Evolutionary conservation across 2,888 invertebrate species (phyloP).

Genomic region (Hartigia nigra): DNA sequence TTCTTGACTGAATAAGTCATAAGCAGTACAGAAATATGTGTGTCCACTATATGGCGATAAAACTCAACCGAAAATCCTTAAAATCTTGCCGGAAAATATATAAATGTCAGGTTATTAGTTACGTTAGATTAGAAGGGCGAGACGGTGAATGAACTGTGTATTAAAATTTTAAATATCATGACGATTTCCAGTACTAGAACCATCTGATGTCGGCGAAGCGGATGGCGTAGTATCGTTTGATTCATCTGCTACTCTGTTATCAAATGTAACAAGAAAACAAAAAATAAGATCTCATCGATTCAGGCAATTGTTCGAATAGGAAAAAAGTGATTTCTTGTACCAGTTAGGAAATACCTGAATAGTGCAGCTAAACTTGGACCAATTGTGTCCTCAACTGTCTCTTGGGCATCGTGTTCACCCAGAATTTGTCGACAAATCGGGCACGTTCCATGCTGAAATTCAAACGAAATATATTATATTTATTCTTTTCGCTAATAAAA

Average conservation of each 20-base stretch:
- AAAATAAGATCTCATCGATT: background rate
- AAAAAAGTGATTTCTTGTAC: slow-evolving; percentile 4
- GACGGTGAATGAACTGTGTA: background rate
- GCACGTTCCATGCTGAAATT: slow-evolving; percentile 86
- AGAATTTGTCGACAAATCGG: slow-evolving; percentile 91
- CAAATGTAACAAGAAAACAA: background rate
- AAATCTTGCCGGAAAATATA: background rate
- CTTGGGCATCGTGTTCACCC: slow-evolving; percentile 67
- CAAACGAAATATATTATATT: background rate
- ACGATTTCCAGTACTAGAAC: background rate
- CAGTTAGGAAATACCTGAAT: slow-evolving; percentile 50
- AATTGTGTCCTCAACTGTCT: slow-evolving; percentile 60
- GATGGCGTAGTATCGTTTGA: background rate
- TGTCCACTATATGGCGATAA: background rate
- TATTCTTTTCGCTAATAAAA: too few species aligned
- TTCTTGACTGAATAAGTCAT: background rate
- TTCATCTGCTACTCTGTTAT: background rate
- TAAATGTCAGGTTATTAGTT: background rate
- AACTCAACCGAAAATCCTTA: background rate
- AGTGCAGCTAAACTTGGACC: slow-evolving; percentile 60
- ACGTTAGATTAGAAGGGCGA: background rate
- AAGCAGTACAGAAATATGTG: background rate
- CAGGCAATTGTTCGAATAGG: background rate
- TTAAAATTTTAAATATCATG: background rate
- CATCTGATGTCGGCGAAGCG: background rate